Evolutionary conservation across 2,113 vertebrate species (phyloP).

Genomic region (Ceratotherium simum): DNA sequence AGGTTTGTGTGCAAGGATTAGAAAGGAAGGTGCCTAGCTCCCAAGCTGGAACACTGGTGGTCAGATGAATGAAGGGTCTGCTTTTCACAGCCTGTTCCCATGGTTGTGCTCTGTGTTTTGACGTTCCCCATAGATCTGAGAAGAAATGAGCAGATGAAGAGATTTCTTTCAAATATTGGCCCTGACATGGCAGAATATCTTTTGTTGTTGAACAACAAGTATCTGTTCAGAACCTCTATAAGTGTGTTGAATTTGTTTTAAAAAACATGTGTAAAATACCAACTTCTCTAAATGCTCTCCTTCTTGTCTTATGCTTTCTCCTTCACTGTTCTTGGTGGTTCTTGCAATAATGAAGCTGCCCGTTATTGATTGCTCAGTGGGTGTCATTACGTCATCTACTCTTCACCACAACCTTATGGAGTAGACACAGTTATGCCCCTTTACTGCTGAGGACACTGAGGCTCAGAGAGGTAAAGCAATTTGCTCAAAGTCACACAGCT

Average conservation of each 20-base stretch:
- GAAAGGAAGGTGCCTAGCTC: not conserved
- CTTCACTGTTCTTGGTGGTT: not conserved
- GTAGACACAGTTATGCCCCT: not conserved
- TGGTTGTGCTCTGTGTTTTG: not conserved
- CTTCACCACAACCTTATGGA: not conserved
- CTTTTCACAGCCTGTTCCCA: not conserved
- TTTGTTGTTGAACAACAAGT: not conserved
- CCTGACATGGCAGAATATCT: not conserved
- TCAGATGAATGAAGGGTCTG: not conserved
- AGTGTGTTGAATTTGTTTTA: not conserved
- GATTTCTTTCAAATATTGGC: not conserved
- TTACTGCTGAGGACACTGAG: not conserved
- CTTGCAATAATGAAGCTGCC: not conserved
- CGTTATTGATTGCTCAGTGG: not conserved
- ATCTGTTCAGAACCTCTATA: not conserved
- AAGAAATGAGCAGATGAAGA: not conserved
- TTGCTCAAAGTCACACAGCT: conserved; percentile 58
- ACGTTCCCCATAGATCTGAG: not conserved
- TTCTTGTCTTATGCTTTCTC: not conserved
- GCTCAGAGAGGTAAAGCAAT: not conserved
- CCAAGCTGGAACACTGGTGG: no score
- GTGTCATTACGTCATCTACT: not conserved
- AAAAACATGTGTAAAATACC: not conserved
- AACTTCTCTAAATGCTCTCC: not conserved
- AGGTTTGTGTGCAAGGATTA: not conserved